phyloP scores from a whole-genome alignment of 2,888 invertebrate species.

The Orgyia antiqua region DNA sequence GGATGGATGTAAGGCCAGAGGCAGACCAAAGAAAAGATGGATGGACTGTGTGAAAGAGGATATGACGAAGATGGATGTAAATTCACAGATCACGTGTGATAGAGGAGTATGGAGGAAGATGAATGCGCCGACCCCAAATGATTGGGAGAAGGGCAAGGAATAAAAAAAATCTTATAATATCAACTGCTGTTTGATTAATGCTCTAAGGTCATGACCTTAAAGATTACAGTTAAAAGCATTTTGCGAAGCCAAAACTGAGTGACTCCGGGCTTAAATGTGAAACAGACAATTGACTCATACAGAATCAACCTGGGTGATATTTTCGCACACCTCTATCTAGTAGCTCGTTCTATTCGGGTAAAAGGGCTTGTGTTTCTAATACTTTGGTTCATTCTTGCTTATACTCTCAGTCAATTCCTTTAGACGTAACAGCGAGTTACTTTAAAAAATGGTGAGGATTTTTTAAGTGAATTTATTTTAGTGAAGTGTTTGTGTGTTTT shows the following conservation, averaged over 20 bases:
- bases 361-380: slow-evolving; percentile 66
- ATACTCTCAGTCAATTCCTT: slow-evolving; percentile 49
- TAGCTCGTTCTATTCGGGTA: slow-evolving; percentile 66
- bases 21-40: too few relatives aligned
- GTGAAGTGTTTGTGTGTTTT: slow-evolving; percentile 20
- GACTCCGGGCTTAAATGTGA: slow-evolving; percentile 18
- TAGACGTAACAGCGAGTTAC: slow-evolving; percentile 12
- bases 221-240: slow-evolving; percentile 58
- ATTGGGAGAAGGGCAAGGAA: too few relatives aligned
- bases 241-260: slow-evolving; percentile 39
- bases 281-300: slow-evolving; percentile 14
- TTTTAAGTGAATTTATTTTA: slow-evolving; percentile 13
- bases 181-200: too few relatives aligned
- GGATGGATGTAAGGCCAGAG: too few relatives aligned
- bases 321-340: slow-evolving; percentile 52
- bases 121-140: too few relatives aligned
- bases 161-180: too few relatives aligned
- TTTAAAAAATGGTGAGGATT: slow-evolving; percentile 47
- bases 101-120: too few relatives aligned
- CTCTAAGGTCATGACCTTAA: slow-evolving; percentile 61
- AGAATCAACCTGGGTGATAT: slow-evolving; percentile 68
- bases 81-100: too few relatives aligned
- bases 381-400: slow-evolving; percentile 58
- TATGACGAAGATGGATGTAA: too few relatives aligned
- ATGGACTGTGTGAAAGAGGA: too few relatives aligned